Conservation (phyloP, 2,888 invertebrate species). For the Trisateles emortualis region DNA sequence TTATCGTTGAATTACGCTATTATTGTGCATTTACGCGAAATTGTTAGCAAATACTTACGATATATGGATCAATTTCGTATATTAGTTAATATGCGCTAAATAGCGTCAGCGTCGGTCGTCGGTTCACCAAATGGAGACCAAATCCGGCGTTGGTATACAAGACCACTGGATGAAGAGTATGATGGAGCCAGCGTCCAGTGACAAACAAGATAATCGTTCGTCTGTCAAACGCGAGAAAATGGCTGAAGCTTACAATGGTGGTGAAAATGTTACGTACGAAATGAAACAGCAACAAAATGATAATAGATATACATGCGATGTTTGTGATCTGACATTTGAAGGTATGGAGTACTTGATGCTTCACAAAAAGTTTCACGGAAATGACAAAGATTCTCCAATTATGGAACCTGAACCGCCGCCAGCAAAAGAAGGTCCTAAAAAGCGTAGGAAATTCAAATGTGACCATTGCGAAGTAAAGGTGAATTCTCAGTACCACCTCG, state of each 20-base stretch:
- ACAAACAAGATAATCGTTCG: conserved; percentile 71
- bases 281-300: conserved; percentile 69
- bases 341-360: conserved; percentile 79
- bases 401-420: conserved; percentile 67
- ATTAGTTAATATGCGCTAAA: conserved; percentile 59
- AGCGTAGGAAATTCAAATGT: conserved; percentile 79
- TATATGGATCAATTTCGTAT: conserved; percentile 77
- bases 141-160: conserved; percentile 75
- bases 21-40: conserved; percentile 55
- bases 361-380: conserved; percentile 82
- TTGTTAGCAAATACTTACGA: conserved; percentile 50
- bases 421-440: conserved; percentile 72
- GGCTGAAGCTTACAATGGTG: conserved; percentile 76
- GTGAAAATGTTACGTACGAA: conserved; percentile 71
- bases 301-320: conserved; percentile 74
- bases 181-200: conserved; percentile 81
- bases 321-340: conserved; percentile 79
- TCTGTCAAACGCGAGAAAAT: conserved; percentile 82
- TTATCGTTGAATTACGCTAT: conserved; percentile 59
- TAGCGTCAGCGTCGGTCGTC: conserved; percentile 56
- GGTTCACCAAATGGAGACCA: conserved; percentile 74
- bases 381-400: conserved; percentile 73
- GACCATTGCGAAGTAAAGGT: conserved; percentile 83
- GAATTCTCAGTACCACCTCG: conserved; percentile 81
- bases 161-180: conserved; percentile 84